Evolutionary conservation across 2,113 vertebrate species (phyloP), one percentile per base, ranked within the genome.

Genomic region (Rhinopomastus cyanomelas): DNA sequence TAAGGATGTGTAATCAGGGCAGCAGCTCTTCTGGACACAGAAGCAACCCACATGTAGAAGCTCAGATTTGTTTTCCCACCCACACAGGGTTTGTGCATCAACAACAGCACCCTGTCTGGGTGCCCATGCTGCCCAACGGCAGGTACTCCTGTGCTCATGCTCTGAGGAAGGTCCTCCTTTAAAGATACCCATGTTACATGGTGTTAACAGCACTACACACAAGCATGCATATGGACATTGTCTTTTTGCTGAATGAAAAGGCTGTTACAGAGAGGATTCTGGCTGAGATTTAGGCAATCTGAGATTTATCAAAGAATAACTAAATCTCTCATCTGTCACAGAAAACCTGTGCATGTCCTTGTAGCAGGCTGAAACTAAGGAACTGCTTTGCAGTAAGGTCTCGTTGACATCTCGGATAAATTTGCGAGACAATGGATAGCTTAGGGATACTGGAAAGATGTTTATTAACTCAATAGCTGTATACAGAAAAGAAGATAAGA

Each of bases 221-320:
- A 11, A 20, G n/a, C 39, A 25, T 10, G 51, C 25, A 46, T 32
- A 4, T 23, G 6, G 2, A 10, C 1, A 0, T 1, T 51, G 20
- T 15, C 39, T 5, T 44, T 46, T 4, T 55, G 26, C 39, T 67
- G n/a, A 30, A 16, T 14, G 23, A 49, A 67, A 12, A 32, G 11
- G 4, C 16, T 61, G 18, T 8, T 36, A 22, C 1, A 5, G 59
- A 75, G 10, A 72, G 32, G 36, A 25, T 37, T 56, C 39, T 52
- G 34, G 23, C 37, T 20, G 49, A 25, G 29, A 36, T 7, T 17
- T n/a, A 9, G 8, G 25, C 72, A 52, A 34, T 2, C 30, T 60
- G 49, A 65, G 77, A 22, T 17, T 57, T 5, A 16, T 15, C 37
- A 62, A 5, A 6, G 18, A 36, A 32, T 29, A 85, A 29, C 22